Base-by-base conservation (phyloP, 2,888 invertebrate species). In the Lamellibrachia satsuma region DNA sequence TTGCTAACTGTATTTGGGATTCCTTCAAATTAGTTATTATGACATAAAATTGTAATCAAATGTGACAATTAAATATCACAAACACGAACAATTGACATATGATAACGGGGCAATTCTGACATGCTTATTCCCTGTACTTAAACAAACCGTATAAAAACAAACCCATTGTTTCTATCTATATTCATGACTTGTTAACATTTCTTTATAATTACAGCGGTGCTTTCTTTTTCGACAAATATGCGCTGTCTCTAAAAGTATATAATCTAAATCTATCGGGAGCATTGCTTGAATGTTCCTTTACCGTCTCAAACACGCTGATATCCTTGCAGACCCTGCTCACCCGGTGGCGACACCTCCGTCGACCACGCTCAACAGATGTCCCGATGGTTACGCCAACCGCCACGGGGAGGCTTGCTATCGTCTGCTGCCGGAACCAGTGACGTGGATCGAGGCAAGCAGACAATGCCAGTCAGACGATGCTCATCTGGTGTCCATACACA, bases 351-450 rank as follows among this genome's bases (percentile, higher is more conserved):
- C 92, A 15, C 92, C 92, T 7, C 55, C 90, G 57, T 91, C 92
- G 9, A 92, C 92, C 3, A 92, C 92, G 4, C 91, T 91, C 7
- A 60, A 91, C 39, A 7, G 22, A 11, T 92, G 92, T 52, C 52
- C 11, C 2, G 9, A 22, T 2, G 92, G 91, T 3, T 92, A 92
- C 91, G 75, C 6, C 15, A 91, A 22, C 22, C 91, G 91, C 7
- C 91, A 92, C 91, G 91, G 92, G 91, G 60, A 91, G 27, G 92
- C 90, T 8, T 92, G 92, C 52, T 92, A 92, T 91, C 57, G 55
- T 60, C 57, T 51, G 9, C 91, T 27, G 27, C n/a, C 75, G 11
- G 15, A 75, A 6, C 75, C 75, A 22, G 75, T n/a, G 92, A 52
- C 52, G 8, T 93, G 57, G 60, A n/a, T 55, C 11, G 91, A 52